phyloP scores from a whole-genome alignment of 2,113 vertebrate species.

The Pelecanoides urinatrix region DNA sequence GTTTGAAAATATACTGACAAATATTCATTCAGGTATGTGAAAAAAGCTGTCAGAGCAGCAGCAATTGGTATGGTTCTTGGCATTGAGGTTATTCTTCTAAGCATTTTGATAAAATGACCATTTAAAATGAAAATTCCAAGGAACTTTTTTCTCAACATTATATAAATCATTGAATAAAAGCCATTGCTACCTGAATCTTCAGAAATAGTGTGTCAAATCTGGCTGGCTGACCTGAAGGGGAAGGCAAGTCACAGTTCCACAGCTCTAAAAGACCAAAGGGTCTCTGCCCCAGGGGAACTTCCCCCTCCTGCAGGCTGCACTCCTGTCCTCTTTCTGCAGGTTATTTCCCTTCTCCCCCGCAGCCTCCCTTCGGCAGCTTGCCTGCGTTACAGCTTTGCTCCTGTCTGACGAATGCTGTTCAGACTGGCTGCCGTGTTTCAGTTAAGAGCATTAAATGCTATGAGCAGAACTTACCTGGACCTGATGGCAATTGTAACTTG shows the following conservation, averaged over 20 bases:
- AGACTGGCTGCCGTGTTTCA: neutral
- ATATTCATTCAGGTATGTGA: constrained; percentile 67
- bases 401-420: neutral
- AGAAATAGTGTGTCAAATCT: neutral
- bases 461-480: neutral
- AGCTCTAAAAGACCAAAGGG: neutral
- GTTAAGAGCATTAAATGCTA: neutral
- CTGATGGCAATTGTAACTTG: rapidly evolving
- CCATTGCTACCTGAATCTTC: neutral
- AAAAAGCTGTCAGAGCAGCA: neutral
- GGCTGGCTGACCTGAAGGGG: neutral
- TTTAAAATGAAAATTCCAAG: neutral
- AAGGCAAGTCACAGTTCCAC: neutral
- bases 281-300: rapidly evolving
- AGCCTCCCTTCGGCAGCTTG: neutral
- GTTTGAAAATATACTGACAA: constrained; percentile 69
- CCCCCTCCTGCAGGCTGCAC: neutral
- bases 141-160: neutral
- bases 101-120: neutral
- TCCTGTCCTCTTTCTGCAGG: neutral
- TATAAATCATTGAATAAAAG: neutral
- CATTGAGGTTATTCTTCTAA: neutral
- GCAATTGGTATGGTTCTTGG: neutral
- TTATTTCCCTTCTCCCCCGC: neutral
- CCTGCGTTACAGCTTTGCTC: neutral